Conservation (phyloP, 2,113 vertebrate genomes). For the Podarcis muralis region DNA sequence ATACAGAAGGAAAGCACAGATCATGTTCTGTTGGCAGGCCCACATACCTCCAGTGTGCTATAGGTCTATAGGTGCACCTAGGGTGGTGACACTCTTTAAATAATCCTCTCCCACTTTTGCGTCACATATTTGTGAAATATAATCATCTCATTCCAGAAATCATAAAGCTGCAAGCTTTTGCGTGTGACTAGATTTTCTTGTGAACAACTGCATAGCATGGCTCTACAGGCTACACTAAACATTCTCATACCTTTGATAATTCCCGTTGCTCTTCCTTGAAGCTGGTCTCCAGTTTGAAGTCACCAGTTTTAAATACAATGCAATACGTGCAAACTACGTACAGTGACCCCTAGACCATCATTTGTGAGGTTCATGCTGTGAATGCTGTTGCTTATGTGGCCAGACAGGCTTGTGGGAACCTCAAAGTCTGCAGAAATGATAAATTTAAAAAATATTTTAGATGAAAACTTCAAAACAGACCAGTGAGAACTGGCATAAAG, state of each 20-base stretch:
- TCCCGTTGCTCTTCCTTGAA: background rate
- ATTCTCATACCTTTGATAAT: background rate
- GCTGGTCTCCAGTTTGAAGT: background rate
- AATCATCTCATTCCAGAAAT: background rate
- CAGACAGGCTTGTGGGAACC: no score
- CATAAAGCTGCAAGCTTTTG: background rate
- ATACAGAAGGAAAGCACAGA: no score
- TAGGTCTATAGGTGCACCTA: background rate
- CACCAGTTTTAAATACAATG: no score
- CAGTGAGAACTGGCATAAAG: no score
- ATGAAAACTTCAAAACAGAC: no score
- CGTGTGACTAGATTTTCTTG: background rate
- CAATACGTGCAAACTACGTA: no score
- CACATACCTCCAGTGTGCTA: no score
- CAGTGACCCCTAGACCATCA: background rate
- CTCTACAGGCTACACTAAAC: background rate
- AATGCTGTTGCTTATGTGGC: no score
- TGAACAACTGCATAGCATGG: background rate
- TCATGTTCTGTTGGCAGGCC: no score
- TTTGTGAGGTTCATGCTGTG: no score
- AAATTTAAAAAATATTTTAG: no score
- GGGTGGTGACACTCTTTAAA: background rate
- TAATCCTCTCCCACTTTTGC: background rate
- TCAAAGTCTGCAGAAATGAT: no score
- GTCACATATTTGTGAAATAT: background rate